Percentiles rank a stretch among this genome's conserved stretches.
These are phyloP conservation scores for Frankliniella fusca DNA, from an alignment of 2,888 invertebrate species.

Conservation along the genomic window DNA sequence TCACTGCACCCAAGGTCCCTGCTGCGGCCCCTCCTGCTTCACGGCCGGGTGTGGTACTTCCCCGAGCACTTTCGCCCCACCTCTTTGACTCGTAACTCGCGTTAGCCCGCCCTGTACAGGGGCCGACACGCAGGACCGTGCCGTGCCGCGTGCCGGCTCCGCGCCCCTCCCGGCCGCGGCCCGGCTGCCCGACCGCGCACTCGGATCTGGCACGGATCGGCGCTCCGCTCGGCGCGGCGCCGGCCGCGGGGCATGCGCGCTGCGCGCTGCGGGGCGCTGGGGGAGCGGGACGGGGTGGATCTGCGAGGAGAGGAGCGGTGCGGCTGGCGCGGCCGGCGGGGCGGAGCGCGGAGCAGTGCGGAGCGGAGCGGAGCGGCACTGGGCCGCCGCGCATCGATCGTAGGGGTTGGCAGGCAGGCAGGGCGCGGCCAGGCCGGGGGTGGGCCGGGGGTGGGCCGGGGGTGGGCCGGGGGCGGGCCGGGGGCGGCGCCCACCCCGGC, in stretches of 20 bases:
- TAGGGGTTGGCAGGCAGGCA: neutral
- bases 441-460: neutral
- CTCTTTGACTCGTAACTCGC: too few species aligned
- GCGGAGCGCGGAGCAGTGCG: neutral
- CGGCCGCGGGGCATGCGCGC: neutral
- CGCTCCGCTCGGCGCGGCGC: neutral
- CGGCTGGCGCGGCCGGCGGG: neutral
- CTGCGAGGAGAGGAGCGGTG: neutral
- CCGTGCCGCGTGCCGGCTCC: neutral
- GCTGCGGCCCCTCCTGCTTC: too few species aligned
- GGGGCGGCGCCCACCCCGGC: neutral
- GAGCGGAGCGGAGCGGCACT: neutral
- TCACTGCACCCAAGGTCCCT: too few species aligned
- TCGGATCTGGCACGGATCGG: neutral
- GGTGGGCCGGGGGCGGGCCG: neutral
- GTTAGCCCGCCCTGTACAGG: too few species aligned
- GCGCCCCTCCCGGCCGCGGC: neutral
- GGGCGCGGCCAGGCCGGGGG: neutral
- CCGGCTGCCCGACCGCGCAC: neutral
- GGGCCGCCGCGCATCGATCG: constrained; percentile 2
- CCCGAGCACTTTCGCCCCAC: too few species aligned
- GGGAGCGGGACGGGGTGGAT: neutral
- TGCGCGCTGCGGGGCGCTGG: neutral
- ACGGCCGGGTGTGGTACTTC: too few species aligned
- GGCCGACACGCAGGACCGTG: too few species aligned